These are phyloP conservation scores for Drosophila acutilabella DNA, from an alignment of 2,888 invertebrate species.

Conservation along the genomic window DNA sequence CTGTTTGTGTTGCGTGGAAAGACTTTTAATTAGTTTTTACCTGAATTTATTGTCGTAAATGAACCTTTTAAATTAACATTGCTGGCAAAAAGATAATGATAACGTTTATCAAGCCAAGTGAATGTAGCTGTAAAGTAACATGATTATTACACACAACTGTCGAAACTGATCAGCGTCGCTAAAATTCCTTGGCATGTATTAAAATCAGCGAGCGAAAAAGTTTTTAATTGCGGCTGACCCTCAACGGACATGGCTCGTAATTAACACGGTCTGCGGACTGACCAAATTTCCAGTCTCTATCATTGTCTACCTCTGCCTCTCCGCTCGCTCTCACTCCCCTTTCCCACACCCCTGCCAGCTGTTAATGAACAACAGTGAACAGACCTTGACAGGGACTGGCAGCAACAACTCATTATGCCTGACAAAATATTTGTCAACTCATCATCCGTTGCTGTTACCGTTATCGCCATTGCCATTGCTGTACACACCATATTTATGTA, in stretches of 20 bases:
- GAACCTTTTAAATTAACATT: not conserved
- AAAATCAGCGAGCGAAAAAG: constrained; percentile 45
- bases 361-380: constrained; percentile 32
- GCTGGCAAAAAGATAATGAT: not conserved
- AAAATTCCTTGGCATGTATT: constrained; percentile 6
- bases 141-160: constrained; percentile 17
- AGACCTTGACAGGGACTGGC: constrained; percentile 26
- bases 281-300: constrained; percentile 1
- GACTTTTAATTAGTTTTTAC: constrained; percentile 47
- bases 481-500: constrained; percentile 26
- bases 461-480: constrained; percentile 37
- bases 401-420: constrained; percentile 72
- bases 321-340: not conserved
- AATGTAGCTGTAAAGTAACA: not conserved
- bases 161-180: constrained; percentile 21
- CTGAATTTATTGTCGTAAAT: constrained; percentile 22
- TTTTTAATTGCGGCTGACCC: constrained; percentile 68
- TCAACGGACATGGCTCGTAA: constrained; percentile 63
- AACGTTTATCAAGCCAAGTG: not conserved
- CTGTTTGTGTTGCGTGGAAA: not conserved
- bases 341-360: not conserved
- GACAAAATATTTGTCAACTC: constrained; percentile 80
- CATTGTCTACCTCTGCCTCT: not conserved
- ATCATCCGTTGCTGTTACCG: constrained; percentile 53
- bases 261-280: constrained; percentile 58